Evolutionary conservation across 2,888 invertebrate genomes (phyloP).

Genomic region (Parelbella ahira): DNA sequence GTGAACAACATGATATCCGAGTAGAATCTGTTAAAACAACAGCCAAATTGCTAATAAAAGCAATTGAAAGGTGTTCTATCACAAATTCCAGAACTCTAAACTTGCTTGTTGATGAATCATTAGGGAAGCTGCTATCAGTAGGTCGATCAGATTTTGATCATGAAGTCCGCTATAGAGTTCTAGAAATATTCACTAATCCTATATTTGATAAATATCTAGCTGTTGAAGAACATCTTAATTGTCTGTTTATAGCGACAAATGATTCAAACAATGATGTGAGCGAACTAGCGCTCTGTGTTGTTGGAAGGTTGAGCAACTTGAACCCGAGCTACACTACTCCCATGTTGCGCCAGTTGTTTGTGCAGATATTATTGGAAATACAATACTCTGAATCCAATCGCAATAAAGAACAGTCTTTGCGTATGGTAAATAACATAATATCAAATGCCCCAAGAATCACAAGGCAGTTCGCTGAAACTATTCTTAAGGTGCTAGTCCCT

Average conservation of each 20-base stretch:
- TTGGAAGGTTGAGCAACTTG: constrained; percentile 93
- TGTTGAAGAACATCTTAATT: constrained; percentile 95
- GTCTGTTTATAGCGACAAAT: constrained; percentile 95
- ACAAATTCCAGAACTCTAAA: constrained; percentile 91
- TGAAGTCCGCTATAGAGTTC: constrained; percentile 94
- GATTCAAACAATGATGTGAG: constrained; percentile 98
- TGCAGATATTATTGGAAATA: constrained; percentile 94
- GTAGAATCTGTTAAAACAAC: constrained; percentile 97
- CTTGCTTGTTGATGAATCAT: constrained; percentile 93
- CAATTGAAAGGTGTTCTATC: constrained; percentile 84
- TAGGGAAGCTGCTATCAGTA: constrained; percentile 93
- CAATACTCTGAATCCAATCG: constrained; percentile 97
- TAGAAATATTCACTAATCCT: constrained; percentile 92
- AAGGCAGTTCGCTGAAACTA: constrained; percentile 96
- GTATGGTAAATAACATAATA: constrained; percentile 96
- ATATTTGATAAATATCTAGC: constrained; percentile 96
- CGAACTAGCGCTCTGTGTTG: constrained; percentile 94
- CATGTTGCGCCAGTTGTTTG: constrained; percentile 92
- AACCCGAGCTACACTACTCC: constrained; percentile 99
- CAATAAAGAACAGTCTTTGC: constrained; percentile 97
- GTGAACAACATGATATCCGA: constrained; percentile 93
- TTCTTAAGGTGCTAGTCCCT: constrained; percentile 93
- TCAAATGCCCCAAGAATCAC: constrained; percentile 96
- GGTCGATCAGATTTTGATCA: constrained; percentile 97
- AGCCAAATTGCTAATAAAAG: constrained; percentile 91